Base-by-base conservation (phyloP, 1,140 invertebrate species). In the Sarcophaga bullata region DNA sequence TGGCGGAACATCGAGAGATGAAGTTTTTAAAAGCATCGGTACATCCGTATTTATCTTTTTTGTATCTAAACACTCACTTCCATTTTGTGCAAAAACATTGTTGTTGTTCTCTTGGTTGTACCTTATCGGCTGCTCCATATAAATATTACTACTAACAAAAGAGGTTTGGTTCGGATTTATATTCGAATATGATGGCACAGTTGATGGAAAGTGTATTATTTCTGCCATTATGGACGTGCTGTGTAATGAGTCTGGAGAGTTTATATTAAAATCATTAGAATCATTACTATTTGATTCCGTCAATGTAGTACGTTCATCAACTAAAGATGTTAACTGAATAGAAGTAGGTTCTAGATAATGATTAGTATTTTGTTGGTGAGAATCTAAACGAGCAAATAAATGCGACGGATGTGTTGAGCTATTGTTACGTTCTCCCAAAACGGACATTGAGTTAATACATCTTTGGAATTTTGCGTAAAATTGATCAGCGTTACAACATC, bases 391-490 rank as follows among this genome's bases (percentile, higher is more conserved):
- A 83, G 85, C 48, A 25, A 86, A 83, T 6, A 85, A 85, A 47
- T 87, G 84, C 4, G 86, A 80, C 3, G 87, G 87, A 76, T 88
- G 85, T 0, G n/a, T 87, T 82, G 17, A n/a, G 48, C 11, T 83
- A 15, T 54, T 54, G 80, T 46, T 58, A 13, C 49, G 86, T 85
- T 0, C 47, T 85, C 85, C 17, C 83, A 81, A 73, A 5, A 54
- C 73, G 10, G 78, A 62, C 7, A 88, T 85, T 15, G 91, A 87
- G 84, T 96, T 95, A 86, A 98, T 97, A 89, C 95, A 94, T 82
- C 94, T 94, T 91, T 98, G 97, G 50, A 98, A 93, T 85, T 95
- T 92, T 86, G 96, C 95, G 90, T 99, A 99, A n/a, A 99, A 92
- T 82, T 95, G 91, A 86, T 98, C 96, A 47, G 98, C 98, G 89